Evolutionary conservation across 2,797 vertebrate species (phyloP).

Genomic region (Danio kyathit): DNA sequence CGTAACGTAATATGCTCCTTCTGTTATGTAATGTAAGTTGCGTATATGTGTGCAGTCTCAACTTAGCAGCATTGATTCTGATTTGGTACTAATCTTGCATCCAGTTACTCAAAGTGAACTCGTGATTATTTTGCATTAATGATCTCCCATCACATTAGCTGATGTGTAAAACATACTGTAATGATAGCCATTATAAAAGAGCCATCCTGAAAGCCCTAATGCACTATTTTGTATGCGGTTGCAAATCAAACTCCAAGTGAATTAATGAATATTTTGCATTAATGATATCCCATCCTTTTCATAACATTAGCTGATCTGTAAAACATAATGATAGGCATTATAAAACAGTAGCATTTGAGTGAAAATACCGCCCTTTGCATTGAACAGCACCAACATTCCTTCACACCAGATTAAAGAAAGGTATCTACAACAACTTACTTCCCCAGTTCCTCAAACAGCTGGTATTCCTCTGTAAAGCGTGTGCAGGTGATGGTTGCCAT

Average conservation of each 20-base stretch:
- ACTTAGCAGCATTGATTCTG: background rate
- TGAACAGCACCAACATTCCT: background rate
- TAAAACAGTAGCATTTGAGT: background rate
- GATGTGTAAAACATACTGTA: too few relatives aligned
- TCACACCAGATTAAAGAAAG: background rate
- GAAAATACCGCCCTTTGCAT: background rate
- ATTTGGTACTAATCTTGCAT: too few relatives aligned
- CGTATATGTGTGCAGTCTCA: background rate
- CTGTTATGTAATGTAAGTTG: constrained; percentile 32
- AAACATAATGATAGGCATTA: background rate
- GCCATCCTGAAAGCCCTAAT: background rate
- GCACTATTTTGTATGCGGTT: background rate
- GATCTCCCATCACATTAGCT: too few relatives aligned
- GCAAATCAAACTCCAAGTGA: background rate
- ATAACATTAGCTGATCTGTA: background rate
- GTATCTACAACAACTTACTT: constrained; percentile 86
- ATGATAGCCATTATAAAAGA: too few relatives aligned
- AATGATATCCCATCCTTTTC: too few relatives aligned
- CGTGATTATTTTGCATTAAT: too few relatives aligned
- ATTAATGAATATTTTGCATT: too few relatives aligned
- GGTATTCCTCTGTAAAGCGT: constrained; percentile 97
- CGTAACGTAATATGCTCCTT: background rate
- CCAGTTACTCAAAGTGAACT: too few relatives aligned
- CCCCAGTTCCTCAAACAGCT: constrained; percentile 98
- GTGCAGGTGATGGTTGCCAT: constrained; percentile 99